Conservation (phyloP, 2,797 vertebrate genomes). For the Bradypodion pumilum region DNA sequence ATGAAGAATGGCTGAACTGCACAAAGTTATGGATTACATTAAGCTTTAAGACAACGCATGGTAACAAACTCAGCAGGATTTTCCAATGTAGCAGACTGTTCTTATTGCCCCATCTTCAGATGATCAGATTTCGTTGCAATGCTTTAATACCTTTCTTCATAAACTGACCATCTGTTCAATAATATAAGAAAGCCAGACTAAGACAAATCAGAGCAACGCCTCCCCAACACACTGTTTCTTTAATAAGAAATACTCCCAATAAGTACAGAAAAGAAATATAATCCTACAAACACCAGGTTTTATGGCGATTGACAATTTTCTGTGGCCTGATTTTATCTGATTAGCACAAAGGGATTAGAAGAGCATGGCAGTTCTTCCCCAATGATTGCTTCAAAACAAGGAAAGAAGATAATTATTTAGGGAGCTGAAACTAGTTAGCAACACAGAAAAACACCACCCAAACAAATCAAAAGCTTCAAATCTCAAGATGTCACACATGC, state of each 20-base stretch:
- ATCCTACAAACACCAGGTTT: not conserved
- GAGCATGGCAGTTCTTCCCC: not conserved
- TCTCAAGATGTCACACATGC: not conserved
- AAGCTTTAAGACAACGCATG: conserved; percentile 31
- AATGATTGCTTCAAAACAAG: not conserved
- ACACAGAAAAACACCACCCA: not conserved
- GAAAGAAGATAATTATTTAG: not conserved
- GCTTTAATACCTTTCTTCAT: conserved; percentile 62
- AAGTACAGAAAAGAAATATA: not conserved
- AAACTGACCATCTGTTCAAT: conserved; percentile 69
- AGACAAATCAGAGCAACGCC: not conserved
- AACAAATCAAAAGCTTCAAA: not conserved
- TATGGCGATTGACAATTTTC: not conserved
- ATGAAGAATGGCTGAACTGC: not conserved
- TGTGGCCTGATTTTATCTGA: conserved; percentile 21
- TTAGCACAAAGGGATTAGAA: not conserved
- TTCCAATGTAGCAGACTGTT: conserved; percentile 51
- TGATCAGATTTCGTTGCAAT: conserved; percentile 60
- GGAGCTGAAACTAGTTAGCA: conserved; percentile 36
- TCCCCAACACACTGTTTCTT: not conserved
- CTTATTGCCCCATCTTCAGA: conserved; percentile 51
- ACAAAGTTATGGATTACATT: not conserved
- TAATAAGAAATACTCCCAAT: not conserved
- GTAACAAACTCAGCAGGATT: conserved; percentile 45
- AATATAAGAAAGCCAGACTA: conserved; percentile 36